Conservation (phyloP, 2,113 vertebrate species). For the Lophochroa leadbeateri region DNA sequence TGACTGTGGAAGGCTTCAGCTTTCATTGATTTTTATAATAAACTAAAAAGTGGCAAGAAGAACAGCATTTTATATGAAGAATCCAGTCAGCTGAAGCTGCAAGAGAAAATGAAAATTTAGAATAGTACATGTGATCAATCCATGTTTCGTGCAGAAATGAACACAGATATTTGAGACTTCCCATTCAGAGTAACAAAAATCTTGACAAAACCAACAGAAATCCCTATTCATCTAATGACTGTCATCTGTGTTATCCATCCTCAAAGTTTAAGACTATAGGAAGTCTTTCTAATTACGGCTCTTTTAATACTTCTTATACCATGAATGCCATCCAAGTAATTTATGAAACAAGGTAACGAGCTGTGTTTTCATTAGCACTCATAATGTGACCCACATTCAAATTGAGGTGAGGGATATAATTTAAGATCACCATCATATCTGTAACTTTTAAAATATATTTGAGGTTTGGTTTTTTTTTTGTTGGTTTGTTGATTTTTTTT, state of each 20-base stretch:
- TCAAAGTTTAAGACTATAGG: constrained; percentile 50
- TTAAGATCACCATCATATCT: constrained; percentile 6
- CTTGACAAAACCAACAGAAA: constrained; percentile 54
- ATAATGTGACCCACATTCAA: constrained; percentile 32
- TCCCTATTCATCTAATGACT: constrained; percentile 27
- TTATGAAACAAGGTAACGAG: constrained; percentile 28
- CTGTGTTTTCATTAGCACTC: constrained; percentile 50
- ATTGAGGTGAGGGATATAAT: constrained; percentile 23
- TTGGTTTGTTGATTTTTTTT: constrained; percentile 16
- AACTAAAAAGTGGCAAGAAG: constrained; percentile 78
- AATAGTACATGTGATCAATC: constrained; percentile 65
- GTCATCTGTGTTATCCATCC: constrained; percentile 15
- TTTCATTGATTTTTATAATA: constrained; percentile 88
- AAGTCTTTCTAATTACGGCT: constrained; percentile 51
- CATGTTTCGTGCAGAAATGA: constrained; percentile 69
- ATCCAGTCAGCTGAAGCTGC: constrained; percentile 76
- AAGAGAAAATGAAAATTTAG: constrained; percentile 75
- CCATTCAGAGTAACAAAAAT: constrained; percentile 50
- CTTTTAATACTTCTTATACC: constrained; percentile 26
- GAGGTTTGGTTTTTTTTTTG: not conserved
- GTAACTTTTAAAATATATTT: constrained; percentile 11
- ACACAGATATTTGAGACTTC: constrained; percentile 64
- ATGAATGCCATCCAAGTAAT: not conserved
- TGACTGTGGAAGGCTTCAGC: constrained; percentile 82
- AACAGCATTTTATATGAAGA: constrained; percentile 73